Conservation (phyloP, 2,113 vertebrate species). For the Steatornis caripensis region DNA sequence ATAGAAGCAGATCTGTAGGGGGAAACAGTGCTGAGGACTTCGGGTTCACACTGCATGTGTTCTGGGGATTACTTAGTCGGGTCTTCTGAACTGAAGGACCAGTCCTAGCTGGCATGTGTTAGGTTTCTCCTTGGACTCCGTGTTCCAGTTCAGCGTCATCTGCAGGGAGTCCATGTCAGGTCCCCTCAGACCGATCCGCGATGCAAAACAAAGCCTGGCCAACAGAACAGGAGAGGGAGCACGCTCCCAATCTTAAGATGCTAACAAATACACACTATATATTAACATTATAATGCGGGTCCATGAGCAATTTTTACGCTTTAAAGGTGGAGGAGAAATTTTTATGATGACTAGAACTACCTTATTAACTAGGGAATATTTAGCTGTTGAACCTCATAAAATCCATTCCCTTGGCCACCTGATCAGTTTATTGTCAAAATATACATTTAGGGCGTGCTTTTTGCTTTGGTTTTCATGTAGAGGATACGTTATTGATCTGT, state of each 20-base stretch:
- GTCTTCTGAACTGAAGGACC: neutral
- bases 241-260: neutral
- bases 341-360: neutral
- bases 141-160: neutral
- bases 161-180: neutral
- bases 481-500: accelerated
- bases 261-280: neutral
- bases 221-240: neutral
- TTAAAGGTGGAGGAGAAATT: neutral
- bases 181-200: neutral
- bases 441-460: accelerated
- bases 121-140: neutral
- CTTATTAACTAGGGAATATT: neutral
- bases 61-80: neutral
- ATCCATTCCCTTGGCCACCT: neutral
- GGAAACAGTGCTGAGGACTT: neutral
- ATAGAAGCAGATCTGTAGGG: neutral
- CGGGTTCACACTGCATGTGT: neutral
- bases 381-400: neutral
- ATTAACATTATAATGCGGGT: neutral
- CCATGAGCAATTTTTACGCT: neutral
- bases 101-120: neutral
- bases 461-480: neutral
- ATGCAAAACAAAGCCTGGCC: neutral
- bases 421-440: neutral